phyloP scores from a whole-genome alignment of 2,113 vertebrate genomes.

The Tragelaphus imberbis region DNA sequence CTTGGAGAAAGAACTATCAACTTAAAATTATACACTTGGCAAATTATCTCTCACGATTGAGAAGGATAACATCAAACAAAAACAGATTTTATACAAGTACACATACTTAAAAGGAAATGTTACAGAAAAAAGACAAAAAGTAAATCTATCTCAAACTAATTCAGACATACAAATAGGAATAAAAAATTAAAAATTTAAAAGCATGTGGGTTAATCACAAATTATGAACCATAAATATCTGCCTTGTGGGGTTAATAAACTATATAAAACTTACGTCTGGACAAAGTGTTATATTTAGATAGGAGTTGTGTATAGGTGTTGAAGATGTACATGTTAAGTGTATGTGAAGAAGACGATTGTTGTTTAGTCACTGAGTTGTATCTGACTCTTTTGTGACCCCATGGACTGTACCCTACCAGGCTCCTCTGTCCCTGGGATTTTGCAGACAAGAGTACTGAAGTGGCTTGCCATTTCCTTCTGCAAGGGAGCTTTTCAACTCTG shows the following conservation, averaged over 20 bases:
- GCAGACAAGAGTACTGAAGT: neutral
- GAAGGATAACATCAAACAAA: neutral
- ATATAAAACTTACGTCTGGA: neutral
- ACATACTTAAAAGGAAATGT: neutral
- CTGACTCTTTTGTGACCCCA: neutral
- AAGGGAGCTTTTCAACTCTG: rapidly evolving
- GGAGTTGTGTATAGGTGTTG: neutral
- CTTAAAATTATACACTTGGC: neutral
- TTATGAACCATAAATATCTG: neutral
- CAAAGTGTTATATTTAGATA: neutral
- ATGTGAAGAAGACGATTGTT: neutral
- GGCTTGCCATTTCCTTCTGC: neutral
- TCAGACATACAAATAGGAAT: neutral
- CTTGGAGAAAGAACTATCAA: neutral
- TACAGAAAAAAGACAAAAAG: neutral
- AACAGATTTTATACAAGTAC: neutral
- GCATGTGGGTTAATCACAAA: neutral
- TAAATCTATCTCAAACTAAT: neutral
- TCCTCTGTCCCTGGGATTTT: neutral
- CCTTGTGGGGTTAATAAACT: neutral
- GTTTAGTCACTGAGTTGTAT: neutral
- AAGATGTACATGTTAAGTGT: neutral
- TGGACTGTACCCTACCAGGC: neutral
- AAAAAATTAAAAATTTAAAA: neutral
- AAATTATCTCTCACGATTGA: neutral